Evolutionary conservation across 2,797 vertebrate species (phyloP).

Genomic region (Erpetoichthys calabaricus): DNA sequence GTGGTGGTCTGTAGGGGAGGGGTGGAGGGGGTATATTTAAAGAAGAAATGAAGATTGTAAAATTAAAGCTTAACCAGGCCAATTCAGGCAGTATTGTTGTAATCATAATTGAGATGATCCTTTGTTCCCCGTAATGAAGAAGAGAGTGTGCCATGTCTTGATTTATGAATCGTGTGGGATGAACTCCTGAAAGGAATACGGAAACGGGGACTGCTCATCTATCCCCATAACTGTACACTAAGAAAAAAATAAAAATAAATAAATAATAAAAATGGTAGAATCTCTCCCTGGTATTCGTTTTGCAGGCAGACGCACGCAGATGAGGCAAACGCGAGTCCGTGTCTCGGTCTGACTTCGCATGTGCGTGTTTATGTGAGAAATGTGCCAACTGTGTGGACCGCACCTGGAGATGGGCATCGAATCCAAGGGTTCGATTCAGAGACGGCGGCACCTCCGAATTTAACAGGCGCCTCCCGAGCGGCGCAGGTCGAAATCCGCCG

Average conservation of each 20-base stretch:
- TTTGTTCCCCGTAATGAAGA: not conserved
- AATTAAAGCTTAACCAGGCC: no score
- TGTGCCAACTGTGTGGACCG: constrained; percentile 21
- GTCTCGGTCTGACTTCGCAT: constrained; percentile 14
- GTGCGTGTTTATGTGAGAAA: constrained; percentile 17
- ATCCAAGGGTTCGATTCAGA: constrained; percentile 16
- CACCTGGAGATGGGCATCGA: constrained; percentile 24
- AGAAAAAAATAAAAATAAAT: no score
- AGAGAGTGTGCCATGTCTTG: not conserved
- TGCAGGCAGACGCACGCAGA: no score
- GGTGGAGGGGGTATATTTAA: no score
- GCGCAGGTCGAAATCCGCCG: not conserved
- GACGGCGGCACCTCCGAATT: not conserved
- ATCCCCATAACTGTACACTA: no score
- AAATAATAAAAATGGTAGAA: no score
- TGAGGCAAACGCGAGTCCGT: not conserved
- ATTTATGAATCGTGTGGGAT: constrained; percentile 8
- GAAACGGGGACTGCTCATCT: not conserved
- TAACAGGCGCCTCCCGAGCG: no score
- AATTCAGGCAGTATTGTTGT: no score
- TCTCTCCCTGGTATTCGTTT: no score
- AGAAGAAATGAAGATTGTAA: no score
- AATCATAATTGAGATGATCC: no score
- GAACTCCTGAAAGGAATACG: constrained; percentile 17
- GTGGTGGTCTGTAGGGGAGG: not conserved